Evolutionary conservation across 2,113 vertebrate genomes (phyloP).

Genomic region (Atherinomorus stipes): DNA sequence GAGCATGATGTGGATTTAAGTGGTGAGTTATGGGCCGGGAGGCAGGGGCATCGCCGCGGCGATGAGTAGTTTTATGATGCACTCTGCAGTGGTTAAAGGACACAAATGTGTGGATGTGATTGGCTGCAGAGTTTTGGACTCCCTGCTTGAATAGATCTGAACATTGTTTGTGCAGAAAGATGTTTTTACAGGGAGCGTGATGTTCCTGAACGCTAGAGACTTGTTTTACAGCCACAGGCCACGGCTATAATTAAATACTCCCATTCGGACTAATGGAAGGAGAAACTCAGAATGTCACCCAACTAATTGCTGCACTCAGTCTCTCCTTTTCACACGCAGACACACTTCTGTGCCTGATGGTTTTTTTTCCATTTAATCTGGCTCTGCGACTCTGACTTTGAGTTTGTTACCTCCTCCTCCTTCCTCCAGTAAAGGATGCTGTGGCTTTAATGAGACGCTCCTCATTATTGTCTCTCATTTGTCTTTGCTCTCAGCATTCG

Average conservation of each 20-base stretch:
- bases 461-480: constrained; percentile 47
- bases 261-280: constrained; percentile 63
- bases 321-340: constrained; percentile 27
- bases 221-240: constrained; percentile 59
- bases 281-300: constrained; percentile 54
- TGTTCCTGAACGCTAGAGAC: constrained; percentile 12
- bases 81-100: not conserved
- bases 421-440: constrained; percentile 50
- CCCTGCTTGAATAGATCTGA: not conserved
- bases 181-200: constrained; percentile 12
- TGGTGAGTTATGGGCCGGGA: not conserved
- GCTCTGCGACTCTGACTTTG: constrained; percentile 41
- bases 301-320: constrained; percentile 62
- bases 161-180: constrained; percentile 18
- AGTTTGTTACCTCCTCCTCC: constrained; percentile 38
- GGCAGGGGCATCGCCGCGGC: not conserved
- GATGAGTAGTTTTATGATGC: constrained; percentile 10
- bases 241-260: constrained; percentile 58
- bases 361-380: constrained; percentile 50
- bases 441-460: constrained; percentile 54
- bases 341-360: constrained; percentile 36
- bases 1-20: not conserved
- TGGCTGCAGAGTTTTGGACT: not conserved
- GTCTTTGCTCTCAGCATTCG: constrained; percentile 43
- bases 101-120: not conserved